A percentile compares a stretch with the other conserved stretches of the same genome.
These are phyloP conservation scores for Coelogynopora nodosa DNA, from an alignment of 2,888 invertebrate genomes.

Conservation along the genomic window DNA sequence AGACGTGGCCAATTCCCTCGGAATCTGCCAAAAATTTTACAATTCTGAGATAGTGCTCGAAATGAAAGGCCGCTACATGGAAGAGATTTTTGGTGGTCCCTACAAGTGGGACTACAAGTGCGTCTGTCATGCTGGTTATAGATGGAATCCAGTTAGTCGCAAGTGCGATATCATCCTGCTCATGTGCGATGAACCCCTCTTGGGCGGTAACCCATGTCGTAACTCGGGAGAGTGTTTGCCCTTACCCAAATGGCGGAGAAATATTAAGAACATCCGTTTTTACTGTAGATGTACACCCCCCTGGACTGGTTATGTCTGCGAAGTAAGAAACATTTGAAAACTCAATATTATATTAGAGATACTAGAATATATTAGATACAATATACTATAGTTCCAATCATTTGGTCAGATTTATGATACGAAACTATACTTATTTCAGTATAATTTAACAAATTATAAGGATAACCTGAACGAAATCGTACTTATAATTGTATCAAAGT, in stretches of 20 bases:
- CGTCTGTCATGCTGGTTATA: background rate
- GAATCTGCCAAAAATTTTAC: background rate
- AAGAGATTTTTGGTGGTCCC: background rate
- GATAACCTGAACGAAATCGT: no score
- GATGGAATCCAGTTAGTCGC: background rate
- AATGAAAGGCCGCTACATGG: background rate
- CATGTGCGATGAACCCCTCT: background rate
- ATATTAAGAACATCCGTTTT: background rate
- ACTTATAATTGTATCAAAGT: no score
- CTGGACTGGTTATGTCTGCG: background rate
- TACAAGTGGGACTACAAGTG: background rate
- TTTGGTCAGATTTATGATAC: no score
- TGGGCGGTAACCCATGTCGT: background rate
- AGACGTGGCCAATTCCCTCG: background rate
- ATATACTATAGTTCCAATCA: no score
- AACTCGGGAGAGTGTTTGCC: background rate
- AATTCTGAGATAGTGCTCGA: background rate
- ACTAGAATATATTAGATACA: no score
- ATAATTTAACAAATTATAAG: no score
- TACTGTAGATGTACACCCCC: background rate
- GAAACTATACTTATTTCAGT: no score
- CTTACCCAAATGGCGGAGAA: background rate
- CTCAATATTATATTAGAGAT: no score
- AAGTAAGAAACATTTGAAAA: background rate
- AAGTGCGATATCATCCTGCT: background rate